Evolutionary conservation across 2,113 vertebrate genomes (phyloP).

Genomic region (Calidris pygmaea): DNA sequence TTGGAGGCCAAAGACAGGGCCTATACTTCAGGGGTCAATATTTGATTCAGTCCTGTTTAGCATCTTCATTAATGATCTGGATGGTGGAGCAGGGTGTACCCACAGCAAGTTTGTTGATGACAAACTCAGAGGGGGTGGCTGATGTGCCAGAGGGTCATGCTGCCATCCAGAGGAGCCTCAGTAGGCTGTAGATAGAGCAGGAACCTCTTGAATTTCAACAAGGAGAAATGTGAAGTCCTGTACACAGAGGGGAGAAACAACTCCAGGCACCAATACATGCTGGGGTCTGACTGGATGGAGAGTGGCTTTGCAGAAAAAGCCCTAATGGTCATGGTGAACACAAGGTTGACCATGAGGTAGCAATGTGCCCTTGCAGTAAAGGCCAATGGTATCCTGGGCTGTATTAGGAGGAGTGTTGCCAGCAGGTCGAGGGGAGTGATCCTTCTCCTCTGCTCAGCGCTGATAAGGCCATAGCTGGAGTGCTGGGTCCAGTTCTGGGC

Average conservation of each 20-base stretch:
- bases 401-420: not conserved
- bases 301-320: not conserved
- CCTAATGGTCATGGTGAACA: too few species aligned
- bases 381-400: not conserved
- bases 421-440: not conserved
- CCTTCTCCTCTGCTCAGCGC: not conserved
- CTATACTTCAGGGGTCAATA: accelerated
- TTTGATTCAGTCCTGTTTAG: not conserved
- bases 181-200: not conserved
- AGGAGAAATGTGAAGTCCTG: not conserved
- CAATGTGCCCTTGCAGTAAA: not conserved
- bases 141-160: not conserved
- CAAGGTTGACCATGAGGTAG: not conserved
- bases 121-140: not conserved
- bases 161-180: not conserved
- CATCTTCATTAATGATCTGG: not conserved
- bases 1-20: accelerated
- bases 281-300: not conserved
- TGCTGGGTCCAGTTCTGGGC: not conserved
- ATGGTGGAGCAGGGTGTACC: not conserved
- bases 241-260: too few species aligned
- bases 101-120: not conserved
- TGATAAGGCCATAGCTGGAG: not conserved
- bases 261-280: not conserved
- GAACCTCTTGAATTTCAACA: not conserved